phyloP scores from a whole-genome alignment of 1,140 invertebrate species.

The Solen grandis region DNA sequence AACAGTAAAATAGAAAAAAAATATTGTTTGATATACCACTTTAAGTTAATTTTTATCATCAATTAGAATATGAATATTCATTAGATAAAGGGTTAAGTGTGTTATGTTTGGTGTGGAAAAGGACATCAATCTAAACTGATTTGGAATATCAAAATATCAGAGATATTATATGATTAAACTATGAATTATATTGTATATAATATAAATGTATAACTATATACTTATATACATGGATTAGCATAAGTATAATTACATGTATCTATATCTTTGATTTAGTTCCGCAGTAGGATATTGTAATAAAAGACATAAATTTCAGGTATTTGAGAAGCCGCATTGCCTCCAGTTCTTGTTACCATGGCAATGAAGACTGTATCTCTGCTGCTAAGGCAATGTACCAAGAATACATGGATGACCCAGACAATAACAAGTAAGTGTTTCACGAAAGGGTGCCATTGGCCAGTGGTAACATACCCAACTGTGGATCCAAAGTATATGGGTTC shows the following conservation, averaged over 20 bases:
- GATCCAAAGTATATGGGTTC: neutral
- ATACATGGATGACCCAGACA: conserved; percentile 48
- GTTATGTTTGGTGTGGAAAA: no score
- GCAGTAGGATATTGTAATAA: no score
- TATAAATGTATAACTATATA: neutral
- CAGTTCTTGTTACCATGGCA: conserved; percentile 44
- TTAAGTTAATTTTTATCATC: no score
- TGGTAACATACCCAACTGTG: neutral
- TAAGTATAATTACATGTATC: no score
- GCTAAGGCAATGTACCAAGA: conserved; percentile 35
- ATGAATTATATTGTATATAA: neutral
- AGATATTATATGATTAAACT: neutral
- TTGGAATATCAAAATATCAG: neutral
- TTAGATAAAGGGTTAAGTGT: no score
- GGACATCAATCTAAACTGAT: conserved; percentile 83
- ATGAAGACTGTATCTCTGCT: conserved; percentile 34
- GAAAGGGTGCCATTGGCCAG: neutral
- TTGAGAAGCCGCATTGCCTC: neutral
- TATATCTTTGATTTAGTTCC: no score
- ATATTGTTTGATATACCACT: no score
- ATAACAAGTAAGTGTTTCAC: conserved; percentile 46
- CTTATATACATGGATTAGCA: neutral
- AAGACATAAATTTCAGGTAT: conserved; percentile 8
- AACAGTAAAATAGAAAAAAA: no score
- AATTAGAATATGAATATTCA: no score